Evolutionary conservation across 2,888 invertebrate species (phyloP).

Genomic region (Spodoptera picta): DNA sequence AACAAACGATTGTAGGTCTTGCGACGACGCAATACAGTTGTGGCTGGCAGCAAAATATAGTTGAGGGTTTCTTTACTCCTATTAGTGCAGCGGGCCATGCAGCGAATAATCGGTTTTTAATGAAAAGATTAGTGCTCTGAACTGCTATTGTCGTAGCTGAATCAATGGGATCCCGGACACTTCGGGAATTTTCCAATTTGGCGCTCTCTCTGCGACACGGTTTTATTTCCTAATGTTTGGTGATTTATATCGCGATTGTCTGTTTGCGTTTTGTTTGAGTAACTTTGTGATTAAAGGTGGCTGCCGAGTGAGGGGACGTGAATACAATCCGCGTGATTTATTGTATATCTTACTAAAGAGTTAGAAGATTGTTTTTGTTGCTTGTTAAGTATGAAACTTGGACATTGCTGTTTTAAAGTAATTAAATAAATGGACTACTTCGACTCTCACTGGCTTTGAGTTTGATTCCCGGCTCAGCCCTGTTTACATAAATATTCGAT

Average conservation of each 20-base stretch:
- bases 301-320: conserved; percentile 37
- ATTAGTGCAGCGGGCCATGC: conserved; percentile 85
- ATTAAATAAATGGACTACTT: too few relatives aligned
- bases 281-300: conserved; percentile 54
- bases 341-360: conserved; percentile 35
- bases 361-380: conserved; percentile 17
- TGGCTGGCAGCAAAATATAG: conserved; percentile 41
- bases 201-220: conserved; percentile 68
- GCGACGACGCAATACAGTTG: conserved; percentile 53
- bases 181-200: conserved; percentile 85
- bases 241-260: conserved; percentile 55
- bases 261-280: conserved; percentile 47
- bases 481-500: too few relatives aligned
- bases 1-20: conserved; percentile 58
- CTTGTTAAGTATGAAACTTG: neutral
- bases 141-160: conserved; percentile 73
- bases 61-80: conserved; percentile 76
- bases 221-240: conserved; percentile 58
- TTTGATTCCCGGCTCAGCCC: too few relatives aligned
- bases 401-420: neutral
- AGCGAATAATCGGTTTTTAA: conserved; percentile 88
- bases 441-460: too few relatives aligned
- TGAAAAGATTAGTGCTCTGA: conserved; percentile 87
- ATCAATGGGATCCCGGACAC: conserved; percentile 80
- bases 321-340: conserved; percentile 41